These are phyloP conservation scores for Marmota monax DNA, from an alignment of 2,113 vertebrate species.

Conservation along the genomic window DNA sequence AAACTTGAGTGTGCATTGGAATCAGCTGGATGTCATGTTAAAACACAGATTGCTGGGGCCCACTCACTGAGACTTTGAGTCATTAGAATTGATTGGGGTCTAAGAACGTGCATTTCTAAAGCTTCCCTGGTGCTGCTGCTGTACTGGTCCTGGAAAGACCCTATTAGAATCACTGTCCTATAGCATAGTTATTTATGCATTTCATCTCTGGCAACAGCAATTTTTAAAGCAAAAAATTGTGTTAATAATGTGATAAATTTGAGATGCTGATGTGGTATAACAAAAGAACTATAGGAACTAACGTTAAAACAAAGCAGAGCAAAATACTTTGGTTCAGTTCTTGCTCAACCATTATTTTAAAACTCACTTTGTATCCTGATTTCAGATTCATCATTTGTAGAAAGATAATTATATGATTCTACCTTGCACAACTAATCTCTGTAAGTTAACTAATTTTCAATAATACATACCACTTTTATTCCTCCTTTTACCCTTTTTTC, in stretches of 20 bases:
- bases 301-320: not conserved
- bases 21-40: not conserved
- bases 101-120: not conserved
- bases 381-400: not conserved
- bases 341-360: not conserved
- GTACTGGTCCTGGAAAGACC: not conserved
- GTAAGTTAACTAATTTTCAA: not conserved
- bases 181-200: not conserved
- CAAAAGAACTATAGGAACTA: not conserved
- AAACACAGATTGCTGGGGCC: not conserved
- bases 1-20: not conserved
- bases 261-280: not conserved
- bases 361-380: not conserved
- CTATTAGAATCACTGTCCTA: not conserved
- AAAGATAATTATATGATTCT: not conserved
- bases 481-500: not conserved
- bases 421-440: not conserved
- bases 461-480: not conserved
- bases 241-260: not conserved
- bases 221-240: slow-evolving; percentile 35
- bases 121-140: not conserved
- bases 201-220: not conserved
- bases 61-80: not conserved
- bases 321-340: not conserved
- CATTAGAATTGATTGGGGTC: not conserved